Evolutionary conservation across 2,888 invertebrate genomes (phyloP), one percentile per base, ranked within the genome.

Genomic region (Drepana falcataria): DNA sequence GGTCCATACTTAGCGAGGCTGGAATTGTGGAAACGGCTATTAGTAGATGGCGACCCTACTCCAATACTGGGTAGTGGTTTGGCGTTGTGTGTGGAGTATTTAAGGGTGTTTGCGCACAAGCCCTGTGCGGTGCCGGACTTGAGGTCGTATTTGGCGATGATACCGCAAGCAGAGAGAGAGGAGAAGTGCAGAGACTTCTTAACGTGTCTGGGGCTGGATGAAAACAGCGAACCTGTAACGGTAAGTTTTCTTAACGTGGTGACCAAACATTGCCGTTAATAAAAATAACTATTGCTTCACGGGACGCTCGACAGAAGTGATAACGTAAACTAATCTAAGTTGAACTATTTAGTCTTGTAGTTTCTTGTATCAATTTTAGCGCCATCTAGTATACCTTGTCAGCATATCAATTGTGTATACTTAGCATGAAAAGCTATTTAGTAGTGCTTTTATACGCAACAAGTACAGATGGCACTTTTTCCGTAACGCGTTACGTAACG

Each of bases 71-170:
- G 95, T 0, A 93, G 94, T 69, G 92, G 93, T 21, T 86, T 93
- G 9, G 94, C 95, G 35, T 81, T 96, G 41, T 93, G 97, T 76
- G 90, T 95, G 59, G 94, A 95, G 67, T 98, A 97, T 86, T 95
- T 96, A 66, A 84, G 88, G 48, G 92, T 93, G 64, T 98, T 98
- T 84, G 97, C 97, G 2, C 94, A 95, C 69, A 97, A 97, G 75
- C 94, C 95, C 0, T 97, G 97, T 81, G 96, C 96, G 58, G 96
- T 96, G 58, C 93, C 94, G 5, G 98, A 99, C 79, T 89, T 98
- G 52, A 93, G 94, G 59, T 90, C 94, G 3, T 98, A 96, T 81
- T 79, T 97, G 51, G 87, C 93, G 48, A 91, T 96, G 66, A 87
- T 97, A 61, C 93, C 95, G 4, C 87, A 92, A 47, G 91, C 93